These are phyloP conservation scores for Minunthozetes semirufus DNA, from an alignment of 2,888 invertebrate species.

Conservation along the genomic window DNA sequence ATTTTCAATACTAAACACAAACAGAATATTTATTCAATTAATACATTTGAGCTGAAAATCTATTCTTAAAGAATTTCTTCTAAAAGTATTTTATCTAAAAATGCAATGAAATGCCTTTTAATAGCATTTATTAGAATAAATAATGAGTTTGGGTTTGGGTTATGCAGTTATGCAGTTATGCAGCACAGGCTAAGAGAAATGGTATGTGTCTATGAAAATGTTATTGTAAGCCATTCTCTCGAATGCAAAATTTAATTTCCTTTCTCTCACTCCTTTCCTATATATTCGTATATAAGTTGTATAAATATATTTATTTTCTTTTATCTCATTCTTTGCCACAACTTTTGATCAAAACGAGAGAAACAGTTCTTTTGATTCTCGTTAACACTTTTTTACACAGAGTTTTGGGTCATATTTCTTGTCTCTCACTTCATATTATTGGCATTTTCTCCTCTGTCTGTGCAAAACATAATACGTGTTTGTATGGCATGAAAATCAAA, in stretches of 20 bases:
- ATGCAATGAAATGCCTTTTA: too few species aligned
- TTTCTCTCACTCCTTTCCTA: neutral
- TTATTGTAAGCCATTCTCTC: conserved; percentile 10
- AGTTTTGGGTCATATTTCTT: conserved; percentile 1
- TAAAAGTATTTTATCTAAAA: too few species aligned
- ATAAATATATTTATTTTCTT: neutral
- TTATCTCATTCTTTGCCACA: neutral
- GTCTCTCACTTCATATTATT: neutral
- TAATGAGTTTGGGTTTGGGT: too few species aligned
- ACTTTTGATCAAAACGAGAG: neutral
- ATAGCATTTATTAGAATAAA: too few species aligned
- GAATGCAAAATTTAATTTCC: conserved; percentile 26
- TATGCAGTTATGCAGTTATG: too few species aligned
- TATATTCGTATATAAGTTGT: neutral
- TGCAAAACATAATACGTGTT: neutral
- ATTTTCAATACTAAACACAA: too few species aligned
- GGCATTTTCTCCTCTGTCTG: neutral
- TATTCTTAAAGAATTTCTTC: too few species aligned
- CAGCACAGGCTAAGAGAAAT: neutral
- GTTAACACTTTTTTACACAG: conserved; percentile 9
- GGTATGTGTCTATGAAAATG: neutral
- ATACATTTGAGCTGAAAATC: too few species aligned
- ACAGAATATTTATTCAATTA: too few species aligned
- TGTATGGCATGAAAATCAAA: conserved; percentile 19
- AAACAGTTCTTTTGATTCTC: neutral